phyloP scores from a whole-genome alignment of 2,888 invertebrate genomes.

The Subacronicta megacephala region DNA sequence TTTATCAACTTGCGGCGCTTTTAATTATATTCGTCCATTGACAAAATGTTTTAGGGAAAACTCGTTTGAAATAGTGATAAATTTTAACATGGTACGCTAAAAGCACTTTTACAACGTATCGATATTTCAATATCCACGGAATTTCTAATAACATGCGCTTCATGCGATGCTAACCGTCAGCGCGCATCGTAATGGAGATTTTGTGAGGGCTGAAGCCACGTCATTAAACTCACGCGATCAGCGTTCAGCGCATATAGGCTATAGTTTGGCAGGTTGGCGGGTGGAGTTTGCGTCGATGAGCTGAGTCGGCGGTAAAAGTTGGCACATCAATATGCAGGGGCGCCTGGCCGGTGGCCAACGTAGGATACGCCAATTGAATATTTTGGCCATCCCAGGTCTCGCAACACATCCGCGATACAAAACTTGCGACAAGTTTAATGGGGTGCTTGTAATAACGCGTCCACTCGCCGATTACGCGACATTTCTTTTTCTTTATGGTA shows the following conservation, averaged over 20 bases:
- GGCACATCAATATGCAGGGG: constrained; percentile 84
- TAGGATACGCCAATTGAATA: constrained; percentile 87
- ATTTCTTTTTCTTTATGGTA: constrained; percentile 22
- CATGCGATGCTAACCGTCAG: constrained; percentile 33
- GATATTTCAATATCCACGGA: constrained; percentile 53
- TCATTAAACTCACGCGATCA: constrained; percentile 75
- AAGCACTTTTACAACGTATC: constrained; percentile 41
- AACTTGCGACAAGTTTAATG: constrained; percentile 79
- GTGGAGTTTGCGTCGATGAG: constrained; percentile 75
- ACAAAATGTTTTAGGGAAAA: constrained; percentile 35
- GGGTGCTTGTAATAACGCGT: constrained; percentile 69
- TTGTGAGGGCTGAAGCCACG: constrained; percentile 57
- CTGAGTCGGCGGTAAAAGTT: constrained; percentile 81
- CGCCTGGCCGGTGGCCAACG: constrained; percentile 80
- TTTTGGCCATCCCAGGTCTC: constrained; percentile 75
- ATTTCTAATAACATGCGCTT: constrained; percentile 50
- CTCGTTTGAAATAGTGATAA: constrained; percentile 40
- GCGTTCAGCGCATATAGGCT: constrained; percentile 69
- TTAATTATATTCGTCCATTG: constrained; percentile 30
- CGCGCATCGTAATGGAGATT: constrained; percentile 43
- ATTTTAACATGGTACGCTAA: constrained; percentile 42
- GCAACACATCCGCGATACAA: constrained; percentile 76
- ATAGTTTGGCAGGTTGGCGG: constrained; percentile 78
- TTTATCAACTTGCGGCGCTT: constrained; percentile 21
- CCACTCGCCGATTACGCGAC: constrained; percentile 52